Conservation (phyloP, 92 coral and sea anemone genomes). For the Epizoanthus stellaris region DNA sequence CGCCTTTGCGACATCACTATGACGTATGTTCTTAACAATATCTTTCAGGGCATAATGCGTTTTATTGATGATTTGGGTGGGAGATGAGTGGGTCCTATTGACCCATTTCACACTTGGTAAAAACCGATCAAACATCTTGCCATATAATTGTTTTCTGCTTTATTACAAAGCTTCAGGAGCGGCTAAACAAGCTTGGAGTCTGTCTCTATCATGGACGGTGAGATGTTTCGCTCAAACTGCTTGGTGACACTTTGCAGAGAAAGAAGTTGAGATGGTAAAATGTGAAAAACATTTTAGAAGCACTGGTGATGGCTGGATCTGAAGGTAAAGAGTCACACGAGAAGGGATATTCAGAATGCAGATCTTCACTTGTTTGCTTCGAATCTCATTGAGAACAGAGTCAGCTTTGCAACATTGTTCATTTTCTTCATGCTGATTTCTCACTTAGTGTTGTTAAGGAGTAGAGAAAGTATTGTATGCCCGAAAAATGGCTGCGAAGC, state of each 20-base stretch:
- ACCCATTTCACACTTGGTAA: no score
- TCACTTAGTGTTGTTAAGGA: slow-evolving; percentile 52
- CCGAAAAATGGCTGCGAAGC: no score
- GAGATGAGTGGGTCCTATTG: no score
- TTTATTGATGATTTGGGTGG: no score
- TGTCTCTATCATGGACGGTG: slow-evolving; percentile 50
- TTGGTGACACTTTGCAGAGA: slow-evolving; percentile 68
- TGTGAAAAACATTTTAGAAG: slow-evolving; percentile 58
- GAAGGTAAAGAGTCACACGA: slow-evolving; percentile 51
- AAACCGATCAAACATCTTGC: no score
- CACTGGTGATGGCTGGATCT: slow-evolving; percentile 66
- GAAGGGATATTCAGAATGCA: slow-evolving; percentile 68
- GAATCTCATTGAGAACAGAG: slow-evolving; percentile 67
- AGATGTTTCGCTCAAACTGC: slow-evolving; percentile 42
- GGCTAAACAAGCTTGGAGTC: slow-evolving; percentile 66
- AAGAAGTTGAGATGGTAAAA: slow-evolving; percentile 47
- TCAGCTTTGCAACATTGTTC: slow-evolving; percentile 44
- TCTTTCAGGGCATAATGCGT: no score
- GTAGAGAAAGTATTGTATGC: slow-evolving; percentile 52
- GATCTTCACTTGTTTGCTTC: slow-evolving; percentile 68
- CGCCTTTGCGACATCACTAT: no score
- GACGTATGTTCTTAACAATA: no score
- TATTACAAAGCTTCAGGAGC: slow-evolving; percentile 62
- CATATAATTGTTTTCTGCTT: no score
- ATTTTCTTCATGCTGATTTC: slow-evolving; percentile 49